Conservation (phyloP, 1,140 invertebrate species). For the Parasteatoda tepidariorum region DNA sequence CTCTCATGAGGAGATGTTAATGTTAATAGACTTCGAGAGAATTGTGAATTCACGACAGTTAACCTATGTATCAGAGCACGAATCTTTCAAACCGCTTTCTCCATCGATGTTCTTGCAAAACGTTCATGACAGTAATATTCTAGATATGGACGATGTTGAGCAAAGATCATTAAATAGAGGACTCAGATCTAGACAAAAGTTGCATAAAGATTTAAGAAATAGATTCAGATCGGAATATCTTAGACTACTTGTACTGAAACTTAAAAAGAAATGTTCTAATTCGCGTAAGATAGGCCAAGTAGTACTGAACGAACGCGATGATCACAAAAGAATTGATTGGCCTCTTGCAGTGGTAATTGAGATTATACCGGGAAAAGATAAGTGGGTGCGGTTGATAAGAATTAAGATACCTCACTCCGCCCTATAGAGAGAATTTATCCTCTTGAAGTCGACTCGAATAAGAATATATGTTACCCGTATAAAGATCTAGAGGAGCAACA, state of each 20-base stretch:
- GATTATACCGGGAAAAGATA: neutral
- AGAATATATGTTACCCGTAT: too few relatives aligned
- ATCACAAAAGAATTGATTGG: neutral
- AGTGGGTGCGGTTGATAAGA: too few relatives aligned
- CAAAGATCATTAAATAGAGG: neutral
- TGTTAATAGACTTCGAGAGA: neutral
- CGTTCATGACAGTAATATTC: neutral
- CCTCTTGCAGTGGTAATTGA: neutral
- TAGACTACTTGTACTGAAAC: slow-evolving; percentile 12
- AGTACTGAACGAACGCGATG: neutral
- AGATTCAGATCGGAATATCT: slow-evolving; percentile 31
- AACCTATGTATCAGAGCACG: slow-evolving; percentile 34
- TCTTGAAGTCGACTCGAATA: too few relatives aligned
- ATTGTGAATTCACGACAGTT: slow-evolving; percentile 64
- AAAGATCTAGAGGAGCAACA: too few relatives aligned
- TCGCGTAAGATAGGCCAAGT: neutral
- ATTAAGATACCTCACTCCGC: too few relatives aligned
- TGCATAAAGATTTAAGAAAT: slow-evolving; percentile 10
- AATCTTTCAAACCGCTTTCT: neutral
- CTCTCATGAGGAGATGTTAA: slow-evolving; percentile 15
- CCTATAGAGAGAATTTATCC: too few relatives aligned
- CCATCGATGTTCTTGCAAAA: slow-evolving; percentile 3
- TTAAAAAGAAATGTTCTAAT: neutral
- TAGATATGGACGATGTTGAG: neutral
- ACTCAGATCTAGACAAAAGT: neutral